A percentile compares a stretch with the other conserved stretches of the same genome.
Evolutionary conservation across 1,140 invertebrate genomes (phyloP).

Genomic region (Nebria ingens): DNA sequence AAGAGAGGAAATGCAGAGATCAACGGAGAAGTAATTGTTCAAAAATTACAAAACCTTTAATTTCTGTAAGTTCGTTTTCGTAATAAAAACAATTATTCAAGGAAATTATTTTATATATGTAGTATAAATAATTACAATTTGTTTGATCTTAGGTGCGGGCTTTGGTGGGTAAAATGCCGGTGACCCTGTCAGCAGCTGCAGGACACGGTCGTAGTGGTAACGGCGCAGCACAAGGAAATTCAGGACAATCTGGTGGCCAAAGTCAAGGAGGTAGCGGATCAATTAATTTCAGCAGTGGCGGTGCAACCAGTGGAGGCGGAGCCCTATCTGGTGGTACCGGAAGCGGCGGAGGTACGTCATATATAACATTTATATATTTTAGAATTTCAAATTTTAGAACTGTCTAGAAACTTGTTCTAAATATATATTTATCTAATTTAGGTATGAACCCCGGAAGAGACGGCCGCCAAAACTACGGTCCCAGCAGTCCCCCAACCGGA

Average conservation of each 20-base stretch:
- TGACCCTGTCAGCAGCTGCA: slow-evolving; percentile 56
- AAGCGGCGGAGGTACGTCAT: slow-evolving; percentile 40
- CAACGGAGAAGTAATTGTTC: slow-evolving; percentile 45
- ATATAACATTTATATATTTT: neutral
- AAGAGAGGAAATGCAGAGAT: slow-evolving; percentile 44
- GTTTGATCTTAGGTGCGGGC: slow-evolving; percentile 33
- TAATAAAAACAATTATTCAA: neutral
- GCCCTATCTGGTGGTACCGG: slow-evolving; percentile 49
- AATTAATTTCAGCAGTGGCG: slow-evolving; percentile 38
- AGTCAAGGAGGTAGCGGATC: slow-evolving; percentile 42
- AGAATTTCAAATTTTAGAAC: neutral
- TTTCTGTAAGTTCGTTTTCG: slow-evolving; percentile 19
- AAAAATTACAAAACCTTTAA: slow-evolving; percentile 42
- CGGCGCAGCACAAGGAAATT: slow-evolving; percentile 34
- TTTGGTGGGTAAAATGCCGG: slow-evolving; percentile 38
- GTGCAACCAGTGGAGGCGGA: slow-evolving; percentile 41
- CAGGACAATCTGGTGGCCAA: slow-evolving; percentile 37
- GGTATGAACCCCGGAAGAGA: slow-evolving; percentile 61
- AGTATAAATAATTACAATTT: neutral
- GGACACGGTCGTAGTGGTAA: slow-evolving; percentile 60
- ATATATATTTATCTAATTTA: neutral
- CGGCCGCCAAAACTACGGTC: slow-evolving; percentile 68
- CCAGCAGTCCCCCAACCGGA: slow-evolving; percentile 70
- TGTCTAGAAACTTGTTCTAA: no score
- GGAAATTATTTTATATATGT: neutral